Evolutionary conservation across 2,888 invertebrate genomes (phyloP).

Genomic region (Biston stratarius): DNA sequence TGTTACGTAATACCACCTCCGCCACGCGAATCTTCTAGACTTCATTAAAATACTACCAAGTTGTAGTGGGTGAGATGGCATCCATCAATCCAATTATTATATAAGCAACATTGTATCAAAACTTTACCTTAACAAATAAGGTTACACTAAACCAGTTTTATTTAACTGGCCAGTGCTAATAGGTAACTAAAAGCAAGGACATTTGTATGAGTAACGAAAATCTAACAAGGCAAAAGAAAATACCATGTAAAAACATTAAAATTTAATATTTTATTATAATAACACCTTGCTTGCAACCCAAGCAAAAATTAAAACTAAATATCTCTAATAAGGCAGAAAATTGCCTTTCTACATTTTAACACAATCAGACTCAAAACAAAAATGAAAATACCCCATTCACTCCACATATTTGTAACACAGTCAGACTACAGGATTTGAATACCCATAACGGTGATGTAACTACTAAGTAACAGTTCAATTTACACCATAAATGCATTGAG

Average conservation of each 20-base stretch:
- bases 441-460: conserved; percentile 71
- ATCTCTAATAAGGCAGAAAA: conserved; percentile 72
- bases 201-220: not conserved
- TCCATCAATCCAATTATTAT: too few relatives aligned
- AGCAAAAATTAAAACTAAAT: conserved; percentile 79
- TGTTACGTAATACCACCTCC: conserved; percentile 11
- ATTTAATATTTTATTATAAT: conserved; percentile 71
- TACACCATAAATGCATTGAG: conserved; percentile 79
- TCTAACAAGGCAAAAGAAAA: conserved; percentile 38
- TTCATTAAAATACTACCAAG: not conserved
- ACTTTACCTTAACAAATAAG: not conserved
- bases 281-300: conserved; percentile 75
- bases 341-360: conserved; percentile 73
- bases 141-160: conserved; percentile 6
- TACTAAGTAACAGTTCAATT: conserved; percentile 67
- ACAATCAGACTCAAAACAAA: conserved; percentile 76
- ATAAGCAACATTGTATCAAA: too few relatives aligned
- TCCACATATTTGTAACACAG: conserved; percentile 65
- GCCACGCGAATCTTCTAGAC: conserved; percentile 14
- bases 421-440: conserved; percentile 70
- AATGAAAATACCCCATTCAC: conserved; percentile 71
- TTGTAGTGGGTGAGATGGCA: not conserved
- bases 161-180: not conserved
- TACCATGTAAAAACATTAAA: conserved; percentile 59
- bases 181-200: conserved; percentile 5